Conservation (phyloP, 2,888 invertebrate species). For the Helicoverpa assulta region DNA sequence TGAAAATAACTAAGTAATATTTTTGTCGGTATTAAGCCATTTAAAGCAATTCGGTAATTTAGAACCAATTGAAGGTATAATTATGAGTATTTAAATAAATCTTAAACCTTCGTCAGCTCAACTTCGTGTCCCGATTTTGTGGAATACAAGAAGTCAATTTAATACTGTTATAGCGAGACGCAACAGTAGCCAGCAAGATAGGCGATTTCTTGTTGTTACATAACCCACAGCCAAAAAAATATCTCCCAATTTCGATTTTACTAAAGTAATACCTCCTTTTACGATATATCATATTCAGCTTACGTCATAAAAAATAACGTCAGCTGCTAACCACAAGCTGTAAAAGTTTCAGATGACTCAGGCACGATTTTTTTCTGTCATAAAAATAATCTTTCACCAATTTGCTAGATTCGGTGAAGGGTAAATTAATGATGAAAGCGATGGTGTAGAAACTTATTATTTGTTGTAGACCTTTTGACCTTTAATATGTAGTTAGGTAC, state of each 20-base stretch:
- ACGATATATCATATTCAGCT: slow-evolving; percentile 23
- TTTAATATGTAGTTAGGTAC: neutral
- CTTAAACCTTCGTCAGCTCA: no score
- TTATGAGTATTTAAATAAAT: no score
- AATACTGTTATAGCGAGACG: no score
- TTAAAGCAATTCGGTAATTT: no score
- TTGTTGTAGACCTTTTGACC: slow-evolving; percentile 10
- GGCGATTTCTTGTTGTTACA: no score
- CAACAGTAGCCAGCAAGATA: no score
- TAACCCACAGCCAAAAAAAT: neutral
- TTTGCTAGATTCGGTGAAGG: slow-evolving; percentile 31
- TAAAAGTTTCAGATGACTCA: slow-evolving; percentile 26
- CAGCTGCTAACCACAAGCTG: slow-evolving; percentile 14
- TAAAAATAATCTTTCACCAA: slow-evolving; percentile 44
- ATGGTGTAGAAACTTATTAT: slow-evolving; percentile 38
- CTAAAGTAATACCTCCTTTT: slow-evolving; percentile 14
- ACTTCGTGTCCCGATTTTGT: no score
- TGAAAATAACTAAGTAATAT: neutral
- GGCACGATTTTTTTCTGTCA: slow-evolving; percentile 4
- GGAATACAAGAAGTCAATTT: no score
- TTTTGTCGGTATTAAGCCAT: no score
- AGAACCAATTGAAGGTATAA: no score
- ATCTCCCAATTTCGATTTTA: slow-evolving; percentile 11
- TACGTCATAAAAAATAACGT: slow-evolving; percentile 34
- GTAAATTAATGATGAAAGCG: slow-evolving; percentile 47